Evolutionary conservation across 2,797 vertebrate genomes (phyloP), one percentile per base, ranked within the genome.

Genomic region (Mus caroli): DNA sequence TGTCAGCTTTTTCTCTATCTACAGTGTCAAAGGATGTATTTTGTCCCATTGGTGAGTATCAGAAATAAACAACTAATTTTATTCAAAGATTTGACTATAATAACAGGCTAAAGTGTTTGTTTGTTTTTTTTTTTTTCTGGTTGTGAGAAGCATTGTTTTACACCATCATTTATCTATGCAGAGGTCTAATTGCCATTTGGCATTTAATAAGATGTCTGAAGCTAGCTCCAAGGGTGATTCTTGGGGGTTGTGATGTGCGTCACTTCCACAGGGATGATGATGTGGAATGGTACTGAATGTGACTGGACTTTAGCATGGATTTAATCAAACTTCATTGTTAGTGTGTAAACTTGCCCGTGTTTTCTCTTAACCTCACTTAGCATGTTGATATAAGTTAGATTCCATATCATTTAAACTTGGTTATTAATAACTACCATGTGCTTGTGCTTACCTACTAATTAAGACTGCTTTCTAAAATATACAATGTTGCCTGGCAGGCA

Each of bases 11-110:
- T 93, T 71, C 28, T 2, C 4, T 50, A n/a, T 10, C 64, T 26
- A 78, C 3, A 37, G 6, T 85, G 73, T 82, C 89, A 95, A 94
- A 79, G 31, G 11, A 60, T 69, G 5, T 50, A 37, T 37, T 37
- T 62, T 67, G 1, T 28, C 24, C 50, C 37, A 3, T 28, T 69
- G 56, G 2, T 40, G 14, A 75, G 0, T 17, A 50, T 80, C 54
- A 83, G 10, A 85, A 93, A 79, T 76, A 93, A 97, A 82, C 2
- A 91, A 46, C 1, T 14, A 83, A 88, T 86, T 50, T 40, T 13
- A 28, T 79, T 88, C 60, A 2, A 13, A 93, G 76, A 92, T 58
- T 43, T 85, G 9, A 24, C 17, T 71, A n/a, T 0, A 90, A 24
- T 43, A 12, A 92, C 54, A 75, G 22, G 43, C 12, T 50, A 12